Base-by-base conservation (phyloP, 2,797 vertebrate genomes). In the Sphenodon punctatus region DNA sequence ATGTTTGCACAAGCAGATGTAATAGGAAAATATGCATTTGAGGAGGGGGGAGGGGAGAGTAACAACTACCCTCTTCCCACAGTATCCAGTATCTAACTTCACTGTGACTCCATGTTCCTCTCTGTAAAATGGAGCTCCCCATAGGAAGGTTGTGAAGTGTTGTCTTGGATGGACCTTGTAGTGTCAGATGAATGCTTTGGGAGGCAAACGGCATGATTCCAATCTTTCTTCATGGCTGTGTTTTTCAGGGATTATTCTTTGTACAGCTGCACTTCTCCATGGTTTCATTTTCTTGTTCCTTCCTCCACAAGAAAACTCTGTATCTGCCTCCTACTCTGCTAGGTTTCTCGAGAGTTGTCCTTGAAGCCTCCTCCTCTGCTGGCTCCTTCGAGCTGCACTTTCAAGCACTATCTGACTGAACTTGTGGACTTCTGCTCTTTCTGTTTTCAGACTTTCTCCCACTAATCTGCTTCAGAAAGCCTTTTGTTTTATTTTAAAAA, bases 211-310 rank as follows among this genome's bases (percentile, higher is more conserved):
- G 5, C 84, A 42, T 36, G 34, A 10, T 65, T 65, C 46, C 77
- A 73, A 66, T 86, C 39, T 84, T 85, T 92, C 78, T 88, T 92
- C 34, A 32, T 78, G 72, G 87, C 78, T 59, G 65, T 19, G 89
- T 30, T 65, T 83, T 76, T 75, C 0, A 58, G 65, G 63, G 83
- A 81, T 84, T 76, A 49, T 63, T 87, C 81, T 85, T 83, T 73
- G 85, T 80, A 67, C 79, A 69, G 84, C 69, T 88, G 84, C 70
- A 78, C 12, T 36, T 78, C 70, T 82, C 64, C 85, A 46, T 49
- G 23, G 19, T 58, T 17, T 58, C 2, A 43, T 22, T 46, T 78
- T 81, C 67, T 71, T 53, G 83, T 81, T 66, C 30, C 48, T 67
- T 73, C 41, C 42, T 42, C 20, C 65, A 10, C 25, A 41, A n/a